These are phyloP conservation scores for Archips xylosteana DNA, from an alignment of 2,888 invertebrate genomes.

Conservation along the genomic window DNA sequence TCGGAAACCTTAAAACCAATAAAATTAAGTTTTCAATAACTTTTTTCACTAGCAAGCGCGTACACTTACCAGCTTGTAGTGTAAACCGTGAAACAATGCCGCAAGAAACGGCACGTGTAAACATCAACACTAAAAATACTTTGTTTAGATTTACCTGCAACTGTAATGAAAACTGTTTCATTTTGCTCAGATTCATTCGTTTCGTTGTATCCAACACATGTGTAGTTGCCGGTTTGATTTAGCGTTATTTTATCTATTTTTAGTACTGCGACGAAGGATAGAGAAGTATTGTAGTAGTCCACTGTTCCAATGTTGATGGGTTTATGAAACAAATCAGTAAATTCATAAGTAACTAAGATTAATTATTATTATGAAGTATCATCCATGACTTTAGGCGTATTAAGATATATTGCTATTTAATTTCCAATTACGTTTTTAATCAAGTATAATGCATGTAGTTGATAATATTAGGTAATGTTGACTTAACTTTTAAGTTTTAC, in stretches of 20 bases:
- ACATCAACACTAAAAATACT: conserved; percentile 20
- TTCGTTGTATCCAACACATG: conserved; percentile 57
- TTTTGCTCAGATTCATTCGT: conserved; percentile 47
- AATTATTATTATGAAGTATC: too few relatives aligned
- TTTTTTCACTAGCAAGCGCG: neutral
- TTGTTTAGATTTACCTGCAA: conserved; percentile 58
- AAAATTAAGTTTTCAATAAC: neutral
- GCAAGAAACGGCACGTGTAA: conserved; percentile 6
- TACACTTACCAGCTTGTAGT: neutral
- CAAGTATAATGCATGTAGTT: neutral
- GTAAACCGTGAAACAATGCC: conserved; percentile 15
- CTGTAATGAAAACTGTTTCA: conserved; percentile 56
- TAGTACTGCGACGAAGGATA: conserved; percentile 65
- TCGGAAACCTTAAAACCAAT: neutral
- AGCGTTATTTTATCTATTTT: conserved; percentile 59
- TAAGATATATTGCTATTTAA: too few relatives aligned
- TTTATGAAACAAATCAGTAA: conserved; percentile 43
- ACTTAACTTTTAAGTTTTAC: too few relatives aligned
- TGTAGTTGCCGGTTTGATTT: conserved; percentile 63
- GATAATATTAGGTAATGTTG: too few relatives aligned
- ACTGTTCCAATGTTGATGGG: conserved; percentile 53
- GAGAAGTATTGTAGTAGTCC: conserved; percentile 50
- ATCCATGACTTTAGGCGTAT: too few relatives aligned
- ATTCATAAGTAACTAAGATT: conserved; percentile 14
- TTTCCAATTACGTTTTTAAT: neutral